Evolutionary conservation across 2,888 invertebrate species (phyloP).

Genomic region (Liopterus haemorrhoidalis): DNA sequence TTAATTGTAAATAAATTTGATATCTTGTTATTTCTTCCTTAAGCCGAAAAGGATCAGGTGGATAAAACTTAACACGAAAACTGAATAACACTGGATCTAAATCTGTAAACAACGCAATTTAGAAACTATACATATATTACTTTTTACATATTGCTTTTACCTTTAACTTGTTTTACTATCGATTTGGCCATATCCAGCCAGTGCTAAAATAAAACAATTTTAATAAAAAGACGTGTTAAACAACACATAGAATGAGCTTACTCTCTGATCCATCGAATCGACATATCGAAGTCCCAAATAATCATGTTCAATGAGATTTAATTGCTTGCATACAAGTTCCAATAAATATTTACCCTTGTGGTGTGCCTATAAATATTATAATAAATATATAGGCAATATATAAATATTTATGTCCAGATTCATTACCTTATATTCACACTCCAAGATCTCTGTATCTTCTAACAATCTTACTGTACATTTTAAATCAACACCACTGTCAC

Average conservation of each 20-base stretch:
- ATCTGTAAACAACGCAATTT: slow-evolving; percentile 53
- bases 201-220: slow-evolving; percentile 60
- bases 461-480: slow-evolving; percentile 84
- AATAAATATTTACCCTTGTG: slow-evolving; percentile 85
- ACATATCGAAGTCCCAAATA: slow-evolving; percentile 92
- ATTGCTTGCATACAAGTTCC: slow-evolving; percentile 84
- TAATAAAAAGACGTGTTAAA: slow-evolving; percentile 5
- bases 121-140: neutral
- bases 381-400: slow-evolving; percentile 10
- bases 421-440: slow-evolving; percentile 84
- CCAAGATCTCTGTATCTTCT: slow-evolving; percentile 85
- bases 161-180: slow-evolving; percentile 87
- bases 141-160: slow-evolving; percentile 50
- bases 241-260: slow-evolving; percentile 46
- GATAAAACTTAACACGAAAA: slow-evolving; percentile 96
- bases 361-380: slow-evolving; percentile 59
- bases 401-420: slow-evolving; percentile 16
- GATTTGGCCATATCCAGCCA: slow-evolving; percentile 90
- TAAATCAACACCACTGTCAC: slow-evolving; percentile 70
- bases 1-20: slow-evolving; percentile 88
- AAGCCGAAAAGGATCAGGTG: slow-evolving; percentile 85
- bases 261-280: slow-evolving; percentile 81
- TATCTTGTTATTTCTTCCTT: slow-evolving; percentile 94
- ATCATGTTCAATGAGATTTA: slow-evolving; percentile 88
- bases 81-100: slow-evolving; percentile 88